Conservation (phyloP, 2,113 vertebrate genomes). For the Fregetta grallaria region DNA sequence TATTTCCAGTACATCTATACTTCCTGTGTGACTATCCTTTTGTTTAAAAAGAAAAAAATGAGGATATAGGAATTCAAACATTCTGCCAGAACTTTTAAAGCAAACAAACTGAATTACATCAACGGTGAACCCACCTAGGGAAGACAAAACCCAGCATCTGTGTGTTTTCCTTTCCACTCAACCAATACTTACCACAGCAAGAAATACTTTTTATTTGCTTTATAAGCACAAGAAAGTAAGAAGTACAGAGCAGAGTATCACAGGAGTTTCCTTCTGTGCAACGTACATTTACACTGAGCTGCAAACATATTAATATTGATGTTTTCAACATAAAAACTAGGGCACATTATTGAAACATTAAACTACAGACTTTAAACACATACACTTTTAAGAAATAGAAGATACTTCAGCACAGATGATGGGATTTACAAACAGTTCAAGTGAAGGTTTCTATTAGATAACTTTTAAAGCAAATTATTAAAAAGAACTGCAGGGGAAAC, state of each 20-base stretch:
- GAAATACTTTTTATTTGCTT: background rate
- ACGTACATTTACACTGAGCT: background rate
- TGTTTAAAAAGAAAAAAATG: background rate
- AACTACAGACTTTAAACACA: background rate
- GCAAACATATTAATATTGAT: background rate
- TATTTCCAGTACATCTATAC: background rate
- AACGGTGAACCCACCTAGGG: background rate
- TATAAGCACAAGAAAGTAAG: background rate
- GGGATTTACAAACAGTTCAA: background rate
- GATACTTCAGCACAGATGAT: background rate
- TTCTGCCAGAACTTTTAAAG: background rate
- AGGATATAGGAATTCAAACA: background rate
- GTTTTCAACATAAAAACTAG: background rate
- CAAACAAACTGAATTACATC: background rate
- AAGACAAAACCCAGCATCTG: background rate
- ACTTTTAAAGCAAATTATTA: background rate
- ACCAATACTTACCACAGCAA: background rate
- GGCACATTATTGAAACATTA: background rate
- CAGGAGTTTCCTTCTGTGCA: background rate
- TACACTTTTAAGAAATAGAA: background rate
- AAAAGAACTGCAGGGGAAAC: background rate
- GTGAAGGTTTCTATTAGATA: background rate
- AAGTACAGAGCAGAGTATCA: background rate
- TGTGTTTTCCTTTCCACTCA: background rate
- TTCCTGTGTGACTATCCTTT: background rate